A percentile compares a stretch with the other conserved stretches of the same genome.
Evolutionary conservation across 1,140 invertebrate genomes (phyloP).

Genomic region (Andricus grossulariae): DNA sequence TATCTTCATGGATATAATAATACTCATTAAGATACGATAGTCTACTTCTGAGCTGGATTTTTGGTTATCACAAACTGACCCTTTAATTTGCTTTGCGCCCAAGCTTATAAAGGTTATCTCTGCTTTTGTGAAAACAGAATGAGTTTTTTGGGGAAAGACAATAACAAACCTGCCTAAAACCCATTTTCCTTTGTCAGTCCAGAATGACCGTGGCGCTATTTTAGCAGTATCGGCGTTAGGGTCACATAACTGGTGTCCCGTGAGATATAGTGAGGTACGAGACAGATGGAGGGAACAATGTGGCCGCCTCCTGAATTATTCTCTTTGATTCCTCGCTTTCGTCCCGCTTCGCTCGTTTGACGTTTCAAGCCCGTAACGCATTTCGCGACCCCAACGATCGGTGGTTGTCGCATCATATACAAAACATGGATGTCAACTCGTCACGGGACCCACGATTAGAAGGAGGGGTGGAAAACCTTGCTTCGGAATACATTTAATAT

Average conservation of each 20-base stretch:
- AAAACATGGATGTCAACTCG: neutral
- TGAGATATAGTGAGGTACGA: conserved; percentile 53
- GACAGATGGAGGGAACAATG: conserved; percentile 61
- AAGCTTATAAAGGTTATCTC: too few species aligned
- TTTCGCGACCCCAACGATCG: conserved; percentile 30
- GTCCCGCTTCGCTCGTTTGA: conserved; percentile 61
- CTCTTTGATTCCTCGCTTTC: conserved; percentile 74
- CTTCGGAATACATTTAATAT: neutral
- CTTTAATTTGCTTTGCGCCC: too few species aligned
- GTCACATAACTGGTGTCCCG: conserved; percentile 50
- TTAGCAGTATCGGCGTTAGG: conserved; percentile 27
- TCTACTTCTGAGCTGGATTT: too few species aligned
- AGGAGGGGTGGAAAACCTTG: neutral
- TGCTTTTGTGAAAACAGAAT: too few species aligned
- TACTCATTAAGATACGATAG: too few species aligned
- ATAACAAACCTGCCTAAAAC: neutral
- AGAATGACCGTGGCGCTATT: conserved; percentile 31
- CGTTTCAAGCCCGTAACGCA: conserved; percentile 25
- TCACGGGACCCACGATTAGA: neutral
- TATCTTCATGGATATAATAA: too few species aligned
- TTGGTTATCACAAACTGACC: too few species aligned
- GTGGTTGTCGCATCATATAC: conserved; percentile 23
- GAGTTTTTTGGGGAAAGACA: neutral
- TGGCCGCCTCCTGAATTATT: conserved; percentile 72
- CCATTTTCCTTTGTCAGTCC: neutral